Evolutionary conservation across 2,113 vertebrate species (phyloP), one percentile per base, ranked within the genome.

Genomic region (Antechinus stuartii): DNA sequence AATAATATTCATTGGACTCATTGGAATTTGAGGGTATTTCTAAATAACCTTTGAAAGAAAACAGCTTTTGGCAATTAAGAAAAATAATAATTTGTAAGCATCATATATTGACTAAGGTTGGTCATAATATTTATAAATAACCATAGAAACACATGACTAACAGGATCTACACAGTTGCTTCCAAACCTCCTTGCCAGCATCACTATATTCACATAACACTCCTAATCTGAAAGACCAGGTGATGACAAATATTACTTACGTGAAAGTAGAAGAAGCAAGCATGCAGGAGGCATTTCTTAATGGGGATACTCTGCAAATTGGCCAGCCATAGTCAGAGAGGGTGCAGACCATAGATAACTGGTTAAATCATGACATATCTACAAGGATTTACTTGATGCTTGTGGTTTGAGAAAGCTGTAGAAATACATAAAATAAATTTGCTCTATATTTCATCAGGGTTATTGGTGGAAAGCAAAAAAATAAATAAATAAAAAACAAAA

Each of bases 111-210:
- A 97, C 97, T 97, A 97, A 97, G 49, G 96, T 96, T 96, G 54
- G 68, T 96, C 95, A 97, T 94, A 98, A 98, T 98, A 98, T 98
- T 98, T 97, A 53, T 96, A 97, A 98, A 97, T 98, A 98, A 97
- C 98, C 97, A 97, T 98, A 98, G 97, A 98, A 97, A 98, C 94
- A 98, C 52, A 90, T 47, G 96, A 98, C 56, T 91, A 98, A 96
- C 57, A 97, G 94, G 54, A 97, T 97, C 95, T 97, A 94, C 95
- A 95, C 19, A 93, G 90, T 97, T 97, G 84, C 95, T 98, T 98
- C 97, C 97, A 97, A 96, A 95, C 84, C 76, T 98, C 90, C 54
- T 95, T 96, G 49, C 92, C 96, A 97, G 95, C 96, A 97, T 95
- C 92, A 92, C 54, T 50, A 47, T 96, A 96, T 96, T 97, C 98